phyloP scores from a whole-genome alignment of 2,888 invertebrate species.

The Drosophila austrosaltans region DNA sequence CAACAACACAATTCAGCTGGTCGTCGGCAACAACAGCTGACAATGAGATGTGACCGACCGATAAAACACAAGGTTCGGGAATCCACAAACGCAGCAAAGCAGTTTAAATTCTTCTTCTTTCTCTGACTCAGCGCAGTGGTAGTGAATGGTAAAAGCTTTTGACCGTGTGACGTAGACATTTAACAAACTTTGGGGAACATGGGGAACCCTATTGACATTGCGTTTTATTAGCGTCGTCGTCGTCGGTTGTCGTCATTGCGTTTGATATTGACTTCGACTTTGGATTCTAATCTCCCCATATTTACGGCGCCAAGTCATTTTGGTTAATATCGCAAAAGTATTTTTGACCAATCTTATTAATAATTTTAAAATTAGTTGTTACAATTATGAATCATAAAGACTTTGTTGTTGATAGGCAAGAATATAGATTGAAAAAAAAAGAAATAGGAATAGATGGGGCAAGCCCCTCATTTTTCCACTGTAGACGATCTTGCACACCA shows the following conservation, averaged over 20 bases:
- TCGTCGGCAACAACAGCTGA: constrained; percentile 29
- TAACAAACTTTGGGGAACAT: neutral
- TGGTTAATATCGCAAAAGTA: neutral
- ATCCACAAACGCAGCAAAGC: neutral
- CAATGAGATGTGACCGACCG: constrained; percentile 13
- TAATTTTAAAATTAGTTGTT: neutral
- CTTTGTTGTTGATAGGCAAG: neutral
- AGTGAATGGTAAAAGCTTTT: neutral
- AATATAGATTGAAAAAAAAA: neutral
- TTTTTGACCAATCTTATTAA: neutral
- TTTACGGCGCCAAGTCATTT: neutral
- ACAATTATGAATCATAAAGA: neutral
- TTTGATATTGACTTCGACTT: constrained; percentile 1
- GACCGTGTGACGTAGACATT: neutral
- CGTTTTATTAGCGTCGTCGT: neutral
- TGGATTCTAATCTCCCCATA: neutral
- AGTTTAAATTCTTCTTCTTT: neutral
- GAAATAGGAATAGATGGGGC: neutral
- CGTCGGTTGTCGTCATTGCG: neutral
- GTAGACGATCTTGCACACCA: neutral
- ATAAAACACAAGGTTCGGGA: constrained; percentile 12
- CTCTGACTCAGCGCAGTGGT: constrained; percentile 21
- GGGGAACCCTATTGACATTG: constrained; percentile 8
- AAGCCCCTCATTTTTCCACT: neutral
- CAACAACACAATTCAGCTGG: constrained; percentile 35